Evolutionary conservation across 2,113 vertebrate genomes (phyloP).

Genomic region (Stigmatopora nigra): DNA sequence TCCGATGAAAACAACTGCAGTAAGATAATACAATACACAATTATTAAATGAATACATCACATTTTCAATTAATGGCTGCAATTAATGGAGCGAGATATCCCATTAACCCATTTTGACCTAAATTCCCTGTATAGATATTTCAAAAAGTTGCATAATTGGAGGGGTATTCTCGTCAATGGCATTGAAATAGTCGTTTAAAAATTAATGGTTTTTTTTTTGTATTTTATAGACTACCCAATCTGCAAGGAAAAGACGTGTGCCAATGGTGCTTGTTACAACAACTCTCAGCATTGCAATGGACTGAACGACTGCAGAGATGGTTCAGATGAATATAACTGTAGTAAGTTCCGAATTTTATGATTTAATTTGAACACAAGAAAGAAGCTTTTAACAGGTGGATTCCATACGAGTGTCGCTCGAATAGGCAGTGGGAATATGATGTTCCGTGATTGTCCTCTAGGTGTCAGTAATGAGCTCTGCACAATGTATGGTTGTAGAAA

Average conservation of each 20-base stretch:
- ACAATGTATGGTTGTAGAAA: neutral
- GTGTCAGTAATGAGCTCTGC: neutral
- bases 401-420: neutral
- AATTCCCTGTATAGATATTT: too few species aligned
- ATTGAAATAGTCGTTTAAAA: too few species aligned
- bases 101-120: too few species aligned
- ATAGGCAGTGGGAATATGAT: neutral
- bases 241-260: constrained; percentile 64
- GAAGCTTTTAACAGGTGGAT: neutral
- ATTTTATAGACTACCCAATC: constrained; percentile 55
- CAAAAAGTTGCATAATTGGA: too few species aligned
- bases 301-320: constrained; percentile 65
- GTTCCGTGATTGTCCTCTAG: neutral
- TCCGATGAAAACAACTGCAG: constrained; percentile 68
- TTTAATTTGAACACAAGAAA: neutral
- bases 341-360: constrained; percentile 44
- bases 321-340: constrained; percentile 69
- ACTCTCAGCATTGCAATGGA: constrained; percentile 65
- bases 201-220: neutral
- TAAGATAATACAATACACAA: constrained; percentile 37
- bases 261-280: constrained; percentile 65
- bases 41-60: neutral
- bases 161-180: too few species aligned
- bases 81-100: too few species aligned
- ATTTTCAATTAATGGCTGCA: too few species aligned